These are phyloP conservation scores for Octomys mimax DNA, from an alignment of 2,797 vertebrate species.

Conservation along the genomic window DNA sequence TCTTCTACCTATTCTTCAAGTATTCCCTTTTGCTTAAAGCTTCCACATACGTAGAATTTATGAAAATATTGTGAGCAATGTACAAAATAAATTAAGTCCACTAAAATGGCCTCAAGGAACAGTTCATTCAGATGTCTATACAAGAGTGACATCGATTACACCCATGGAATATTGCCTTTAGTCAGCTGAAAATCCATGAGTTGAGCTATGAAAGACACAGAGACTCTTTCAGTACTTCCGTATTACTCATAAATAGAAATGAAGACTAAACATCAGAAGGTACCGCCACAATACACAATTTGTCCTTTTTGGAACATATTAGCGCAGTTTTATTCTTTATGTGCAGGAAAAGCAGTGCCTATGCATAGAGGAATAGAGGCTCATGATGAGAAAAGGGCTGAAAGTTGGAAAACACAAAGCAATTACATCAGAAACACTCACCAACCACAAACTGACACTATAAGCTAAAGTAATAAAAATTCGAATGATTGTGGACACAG, in stretches of 20 bases:
- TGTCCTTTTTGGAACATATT: neutral
- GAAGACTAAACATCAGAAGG: neutral
- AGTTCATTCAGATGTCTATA: no score
- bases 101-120: no score
- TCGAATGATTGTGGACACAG: neutral
- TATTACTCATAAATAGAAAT: neutral
- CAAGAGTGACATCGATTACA: no score
- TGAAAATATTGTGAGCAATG: no score
- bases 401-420: neutral
- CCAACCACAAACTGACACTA: no score
- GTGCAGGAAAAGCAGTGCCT: neutral
- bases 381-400: neutral
- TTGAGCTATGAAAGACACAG: neutral
- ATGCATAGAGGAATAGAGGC: neutral
- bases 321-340: neutral
- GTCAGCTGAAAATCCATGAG: neutral
- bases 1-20: no score
- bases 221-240: neutral
- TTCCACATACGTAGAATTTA: no score
- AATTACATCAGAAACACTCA: neutral
- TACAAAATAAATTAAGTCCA: no score
- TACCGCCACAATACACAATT: neutral
- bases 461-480: fast-evolving
- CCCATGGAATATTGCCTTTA: neutral
- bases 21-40: no score